Evolutionary conservation across 2,797 vertebrate genomes (phyloP), one percentile per base, ranked within the genome.

Genomic region (Podarcis siculus): DNA sequence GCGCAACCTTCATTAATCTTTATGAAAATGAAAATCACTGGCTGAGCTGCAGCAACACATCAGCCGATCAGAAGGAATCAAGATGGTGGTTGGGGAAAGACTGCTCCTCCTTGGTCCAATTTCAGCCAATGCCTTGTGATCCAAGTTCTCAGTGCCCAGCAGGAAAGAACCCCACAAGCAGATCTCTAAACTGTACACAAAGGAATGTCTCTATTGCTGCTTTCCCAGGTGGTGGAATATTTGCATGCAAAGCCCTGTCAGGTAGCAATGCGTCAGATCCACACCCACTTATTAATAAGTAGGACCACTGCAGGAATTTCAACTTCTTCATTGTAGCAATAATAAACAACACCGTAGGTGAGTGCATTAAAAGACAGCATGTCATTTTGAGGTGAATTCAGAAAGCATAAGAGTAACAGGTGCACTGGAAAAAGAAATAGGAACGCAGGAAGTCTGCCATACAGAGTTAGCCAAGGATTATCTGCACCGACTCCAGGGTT

Each of bases 201-300:
- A 55, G 19, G 17, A 42, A 30, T 0, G 1, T 66, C 1, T 0
- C 15, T 35, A 7, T 21, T 1, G 0, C 13, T 9, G 1, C 3
- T 79, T 79, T 23, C 19, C 1, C 5, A 2, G 0, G 0, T 2
- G 78, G 87, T 4, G 79, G 79, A 25, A 55, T 88, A 8, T 86
- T 91, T 86, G 90, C 90, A 8, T 91, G 90, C 42, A 39, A 8
- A 69, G 4, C 12, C 19, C 3, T 0, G n/a, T 15, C 0, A 8
- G 17, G 3, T 23, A 2, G 0, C 3, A 2, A 12, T 10, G 35
- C 2, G 6, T 0, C 0, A 1, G 0, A 17, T 30, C 0, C 0
- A 32, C n/a, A 3, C 4, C 87, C 78, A 1, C 1, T 88, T 9
- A 88, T 91, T 67, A n/a, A 0, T 64, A 8, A n/a, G 0, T 0